phyloP scores from a whole-genome alignment of 2,888 invertebrate genomes.

The Hololepta plana region DNA sequence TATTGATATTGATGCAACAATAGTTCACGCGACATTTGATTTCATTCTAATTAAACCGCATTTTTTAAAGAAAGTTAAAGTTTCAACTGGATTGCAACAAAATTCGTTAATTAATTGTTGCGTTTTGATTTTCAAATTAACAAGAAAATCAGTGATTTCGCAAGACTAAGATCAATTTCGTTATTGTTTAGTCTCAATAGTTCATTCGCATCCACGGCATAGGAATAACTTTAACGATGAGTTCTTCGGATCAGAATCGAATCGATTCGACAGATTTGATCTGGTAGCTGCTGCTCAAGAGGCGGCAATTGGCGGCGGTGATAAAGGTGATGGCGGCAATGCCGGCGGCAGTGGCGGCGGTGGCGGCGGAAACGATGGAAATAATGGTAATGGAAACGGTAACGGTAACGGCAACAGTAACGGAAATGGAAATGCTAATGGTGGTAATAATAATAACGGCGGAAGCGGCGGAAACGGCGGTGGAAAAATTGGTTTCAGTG shows the following conservation, averaged over 20 bases:
- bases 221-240: slow-evolving; percentile 9
- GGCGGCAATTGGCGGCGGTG: not conserved
- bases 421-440: slow-evolving; percentile 7
- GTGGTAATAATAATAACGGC: slow-evolving; percentile 7
- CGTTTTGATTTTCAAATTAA: too few species aligned
- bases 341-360: slow-evolving; percentile 2
- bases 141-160: too few species aligned
- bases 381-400: slow-evolving; percentile 6
- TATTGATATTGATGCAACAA: too few species aligned
- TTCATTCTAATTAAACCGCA: too few species aligned
- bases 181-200: too few species aligned
- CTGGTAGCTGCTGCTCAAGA: slow-evolving; percentile 6
- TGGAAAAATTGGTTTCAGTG: slow-evolving; percentile 39
- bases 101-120: too few species aligned
- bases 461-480: slow-evolving; percentile 11
- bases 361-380: slow-evolving; percentile 6
- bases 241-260: slow-evolving; percentile 12
- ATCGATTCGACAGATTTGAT: slow-evolving; percentile 11
- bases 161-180: too few species aligned
- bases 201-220: too few species aligned
- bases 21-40: too few species aligned
- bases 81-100: too few species aligned
- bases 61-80: too few species aligned
- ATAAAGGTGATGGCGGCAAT: slow-evolving; percentile 5
- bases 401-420: slow-evolving; percentile 7